Evolutionary conservation across 2,888 invertebrate species (phyloP).

Genomic region (Scaptomyza flava): DNA sequence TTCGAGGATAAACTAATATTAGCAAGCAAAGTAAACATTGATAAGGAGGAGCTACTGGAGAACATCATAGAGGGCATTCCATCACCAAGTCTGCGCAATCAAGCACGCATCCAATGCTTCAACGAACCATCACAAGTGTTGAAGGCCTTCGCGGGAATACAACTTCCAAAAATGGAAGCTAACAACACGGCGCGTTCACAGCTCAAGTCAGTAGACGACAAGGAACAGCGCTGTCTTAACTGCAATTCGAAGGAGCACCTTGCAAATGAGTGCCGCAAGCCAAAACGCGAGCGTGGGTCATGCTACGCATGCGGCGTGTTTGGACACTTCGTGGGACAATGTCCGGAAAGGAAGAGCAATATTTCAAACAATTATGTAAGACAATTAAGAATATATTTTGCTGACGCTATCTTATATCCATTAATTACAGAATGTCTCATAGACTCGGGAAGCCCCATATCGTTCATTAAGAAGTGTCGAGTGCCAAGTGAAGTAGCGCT

Average conservation of each 20-base stretch:
- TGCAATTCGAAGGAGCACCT: background rate
- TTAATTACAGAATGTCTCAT: no score
- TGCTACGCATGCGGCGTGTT: background rate
- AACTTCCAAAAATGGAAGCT: background rate
- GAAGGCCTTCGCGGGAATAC: background rate
- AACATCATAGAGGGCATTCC: no score
- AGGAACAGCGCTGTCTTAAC: background rate
- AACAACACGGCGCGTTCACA: constrained; percentile 4
- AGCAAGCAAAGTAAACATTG: background rate
- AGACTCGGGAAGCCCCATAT: no score
- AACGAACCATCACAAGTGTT: background rate
- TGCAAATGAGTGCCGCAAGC: background rate
- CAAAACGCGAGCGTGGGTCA: background rate
- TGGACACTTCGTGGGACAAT: background rate
- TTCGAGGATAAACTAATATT: background rate
- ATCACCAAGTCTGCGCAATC: background rate
- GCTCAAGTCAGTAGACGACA: background rate
- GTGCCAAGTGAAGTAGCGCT: background rate
- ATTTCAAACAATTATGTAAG: no score
- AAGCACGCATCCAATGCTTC: background rate
- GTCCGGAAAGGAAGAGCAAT: no score
- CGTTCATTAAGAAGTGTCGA: background rate
- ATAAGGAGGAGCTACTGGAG: no score
- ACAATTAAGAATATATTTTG: no score
- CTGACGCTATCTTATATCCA: no score